Percentiles rank a stretch among this genome's conserved stretches.
Conservation (phyloP, 2,888 invertebrate genomes). For the Lycophotia porphyrea region DNA sequence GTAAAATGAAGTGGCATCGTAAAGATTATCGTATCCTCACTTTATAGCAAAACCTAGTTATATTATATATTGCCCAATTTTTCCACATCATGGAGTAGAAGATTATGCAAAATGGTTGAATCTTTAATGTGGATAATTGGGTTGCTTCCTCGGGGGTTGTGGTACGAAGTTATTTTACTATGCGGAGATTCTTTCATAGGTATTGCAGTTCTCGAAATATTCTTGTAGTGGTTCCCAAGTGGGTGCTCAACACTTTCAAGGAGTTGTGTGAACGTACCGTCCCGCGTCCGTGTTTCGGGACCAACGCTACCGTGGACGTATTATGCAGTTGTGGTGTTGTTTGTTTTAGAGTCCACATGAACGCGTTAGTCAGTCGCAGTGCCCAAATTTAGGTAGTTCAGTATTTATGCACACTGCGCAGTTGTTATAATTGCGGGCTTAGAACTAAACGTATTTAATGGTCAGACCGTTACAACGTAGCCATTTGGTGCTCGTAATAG, state of each 20-base stretch:
- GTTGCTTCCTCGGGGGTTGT: conserved; percentile 34
- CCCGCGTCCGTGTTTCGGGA: conserved; percentile 27
- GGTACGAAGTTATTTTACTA: conserved; percentile 56
- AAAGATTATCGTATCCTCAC: conserved; percentile 57
- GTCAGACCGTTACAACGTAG: conserved; percentile 3
- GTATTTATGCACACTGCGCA: conserved; percentile 51
- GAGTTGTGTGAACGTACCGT: conserved; percentile 19
- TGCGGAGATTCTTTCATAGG: conserved; percentile 44
- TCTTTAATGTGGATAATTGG: conserved; percentile 64
- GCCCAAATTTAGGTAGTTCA: conserved; percentile 50
- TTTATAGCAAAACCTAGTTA: conserved; percentile 60
- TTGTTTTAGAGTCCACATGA: conserved; percentile 48
- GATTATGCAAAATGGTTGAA: conserved; percentile 65
- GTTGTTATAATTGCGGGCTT: conserved; percentile 53
- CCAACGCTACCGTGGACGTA: conserved; percentile 13
- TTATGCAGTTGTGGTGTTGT: conserved; percentile 46
- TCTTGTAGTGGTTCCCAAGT: conserved; percentile 40
- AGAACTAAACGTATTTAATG: conserved; percentile 45
- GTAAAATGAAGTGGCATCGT: conserved; percentile 47
- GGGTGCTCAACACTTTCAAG: conserved; percentile 34
- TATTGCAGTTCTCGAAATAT: conserved; percentile 39
- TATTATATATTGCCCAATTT: conserved; percentile 62
- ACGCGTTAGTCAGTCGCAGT: conserved; percentile 47
- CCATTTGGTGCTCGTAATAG: conserved; percentile 27
- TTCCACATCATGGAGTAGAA: conserved; percentile 58